These are phyloP conservation scores for Notodromas monacha DNA, from an alignment of 2,888 invertebrate genomes.

Conservation along the genomic window DNA sequence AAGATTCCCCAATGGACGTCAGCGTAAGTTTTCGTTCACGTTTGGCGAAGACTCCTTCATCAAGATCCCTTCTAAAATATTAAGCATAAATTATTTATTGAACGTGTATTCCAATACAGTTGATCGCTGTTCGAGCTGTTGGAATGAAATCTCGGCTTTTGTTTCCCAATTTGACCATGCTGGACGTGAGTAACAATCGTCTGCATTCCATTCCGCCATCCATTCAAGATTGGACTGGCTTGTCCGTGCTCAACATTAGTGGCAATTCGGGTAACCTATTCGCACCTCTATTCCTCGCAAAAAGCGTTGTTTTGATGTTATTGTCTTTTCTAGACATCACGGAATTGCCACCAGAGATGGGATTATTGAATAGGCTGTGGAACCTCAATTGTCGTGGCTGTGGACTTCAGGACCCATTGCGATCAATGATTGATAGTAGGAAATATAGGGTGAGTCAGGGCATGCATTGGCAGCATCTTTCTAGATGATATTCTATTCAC, in stretches of 20 bases:
- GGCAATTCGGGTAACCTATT: constrained; percentile 31
- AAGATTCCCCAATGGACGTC: too few species aligned
- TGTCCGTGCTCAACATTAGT: constrained; percentile 76
- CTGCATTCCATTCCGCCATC: constrained; percentile 42
- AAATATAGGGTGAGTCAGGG: too few species aligned
- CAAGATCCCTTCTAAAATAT: too few species aligned
- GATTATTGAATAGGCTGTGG: constrained; percentile 60
- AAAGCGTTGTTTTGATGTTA: too few species aligned
- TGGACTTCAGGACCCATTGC: constrained; percentile 20
- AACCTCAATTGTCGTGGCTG: constrained; percentile 75
- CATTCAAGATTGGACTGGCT: constrained; percentile 45
- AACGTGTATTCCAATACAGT: too few species aligned
- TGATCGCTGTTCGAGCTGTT: too few species aligned
- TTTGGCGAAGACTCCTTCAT: too few species aligned
- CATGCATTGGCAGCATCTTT: too few species aligned
- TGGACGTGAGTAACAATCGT: constrained; percentile 68
- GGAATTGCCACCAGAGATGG: constrained; percentile 78
- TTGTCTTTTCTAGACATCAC: constrained; percentile 28
- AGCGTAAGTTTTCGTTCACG: too few species aligned
- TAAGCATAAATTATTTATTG: too few species aligned
- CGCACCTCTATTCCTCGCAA: background rate
- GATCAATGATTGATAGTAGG: background rate
- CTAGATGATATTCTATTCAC: too few species aligned
- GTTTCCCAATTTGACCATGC: constrained; percentile 71
- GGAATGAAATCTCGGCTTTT: constrained; percentile 25